These are phyloP conservation scores for Butorides virescens DNA, from an alignment of 2,113 vertebrate genomes.

Conservation along the genomic window DNA sequence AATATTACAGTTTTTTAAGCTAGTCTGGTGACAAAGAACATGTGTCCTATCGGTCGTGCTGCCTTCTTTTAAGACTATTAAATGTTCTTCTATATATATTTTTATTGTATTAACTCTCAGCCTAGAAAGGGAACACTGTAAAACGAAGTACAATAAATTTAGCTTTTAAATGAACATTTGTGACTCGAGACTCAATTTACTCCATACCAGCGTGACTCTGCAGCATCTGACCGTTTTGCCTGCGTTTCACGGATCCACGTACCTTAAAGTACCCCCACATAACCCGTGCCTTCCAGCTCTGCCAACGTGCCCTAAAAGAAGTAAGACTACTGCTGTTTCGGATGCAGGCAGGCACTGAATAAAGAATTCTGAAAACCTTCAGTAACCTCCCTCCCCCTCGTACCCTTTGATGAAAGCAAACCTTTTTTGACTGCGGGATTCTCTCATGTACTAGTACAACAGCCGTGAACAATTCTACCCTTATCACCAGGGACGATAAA, in stretches of 20 bases:
- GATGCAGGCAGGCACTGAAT: background rate
- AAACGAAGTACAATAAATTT: conserved; percentile 82
- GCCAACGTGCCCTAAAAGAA: background rate
- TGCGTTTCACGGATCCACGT: background rate
- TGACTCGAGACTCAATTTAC: background rate
- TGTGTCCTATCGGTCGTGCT: conserved; percentile 69
- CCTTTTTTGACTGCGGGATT: background rate
- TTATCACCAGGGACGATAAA: background rate
- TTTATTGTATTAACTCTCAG: conserved; percentile 67
- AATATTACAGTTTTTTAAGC: conserved; percentile 71
- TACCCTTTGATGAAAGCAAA: background rate
- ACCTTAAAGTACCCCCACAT: background rate
- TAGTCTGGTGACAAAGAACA: conserved; percentile 75
- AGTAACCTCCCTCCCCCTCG: background rate
- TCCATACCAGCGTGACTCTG: background rate
- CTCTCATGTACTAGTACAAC: background rate
- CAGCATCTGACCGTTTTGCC: background rate
- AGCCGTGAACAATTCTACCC: background rate
- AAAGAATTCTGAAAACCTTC: background rate
- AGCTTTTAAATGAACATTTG: conserved; percentile 69
- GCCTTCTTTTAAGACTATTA: conserved; percentile 74
- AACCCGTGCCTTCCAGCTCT: background rate
- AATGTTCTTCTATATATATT: conserved; percentile 69
- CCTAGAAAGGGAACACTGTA: conserved; percentile 74
- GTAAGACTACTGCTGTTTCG: background rate